These are phyloP conservation scores for Melieria omissa DNA, from an alignment of 2,888 invertebrate species.

Conservation along the genomic window DNA sequence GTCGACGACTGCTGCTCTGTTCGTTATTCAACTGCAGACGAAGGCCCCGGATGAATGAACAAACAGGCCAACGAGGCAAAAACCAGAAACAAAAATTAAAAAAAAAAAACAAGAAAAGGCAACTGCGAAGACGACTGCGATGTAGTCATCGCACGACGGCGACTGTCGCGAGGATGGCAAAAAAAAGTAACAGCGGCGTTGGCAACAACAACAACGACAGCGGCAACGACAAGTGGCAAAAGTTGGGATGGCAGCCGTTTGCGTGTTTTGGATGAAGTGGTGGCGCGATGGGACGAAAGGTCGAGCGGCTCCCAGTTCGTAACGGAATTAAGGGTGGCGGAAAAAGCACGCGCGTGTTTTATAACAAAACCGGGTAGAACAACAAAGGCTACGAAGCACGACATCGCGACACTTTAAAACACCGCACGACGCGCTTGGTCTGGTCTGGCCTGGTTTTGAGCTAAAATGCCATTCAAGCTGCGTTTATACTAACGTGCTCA, in stretches of 20 bases:
- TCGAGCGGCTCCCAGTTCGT: slow-evolving; percentile 20
- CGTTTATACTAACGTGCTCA: no score
- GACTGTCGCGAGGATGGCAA: slow-evolving; percentile 25
- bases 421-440: slow-evolving; percentile 51
- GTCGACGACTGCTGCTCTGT: slow-evolving; percentile 29
- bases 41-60: slow-evolving; percentile 41
- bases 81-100: slow-evolving; percentile 32
- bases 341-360: slow-evolving; percentile 54
- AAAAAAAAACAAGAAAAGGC: slow-evolving; percentile 39
- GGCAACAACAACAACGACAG: slow-evolving; percentile 28
- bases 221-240: slow-evolving; percentile 50
- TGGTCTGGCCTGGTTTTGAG: no score
- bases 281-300: slow-evolving; percentile 39
- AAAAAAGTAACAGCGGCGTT: slow-evolving; percentile 24
- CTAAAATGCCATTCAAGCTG: no score
- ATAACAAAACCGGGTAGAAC: slow-evolving; percentile 50
- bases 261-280: slow-evolving; percentile 43
- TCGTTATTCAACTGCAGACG: slow-evolving; percentile 35
- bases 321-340: slow-evolving; percentile 47
- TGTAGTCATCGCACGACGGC: slow-evolving; percentile 20
- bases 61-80: slow-evolving; percentile 40
- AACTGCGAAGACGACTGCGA: slow-evolving; percentile 29
- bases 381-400: slow-evolving; percentile 55
- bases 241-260: slow-evolving; percentile 43
- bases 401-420: slow-evolving; percentile 55